Conservation (phyloP, 2,797 vertebrate genomes). For the Echeneis naucrates region DNA sequence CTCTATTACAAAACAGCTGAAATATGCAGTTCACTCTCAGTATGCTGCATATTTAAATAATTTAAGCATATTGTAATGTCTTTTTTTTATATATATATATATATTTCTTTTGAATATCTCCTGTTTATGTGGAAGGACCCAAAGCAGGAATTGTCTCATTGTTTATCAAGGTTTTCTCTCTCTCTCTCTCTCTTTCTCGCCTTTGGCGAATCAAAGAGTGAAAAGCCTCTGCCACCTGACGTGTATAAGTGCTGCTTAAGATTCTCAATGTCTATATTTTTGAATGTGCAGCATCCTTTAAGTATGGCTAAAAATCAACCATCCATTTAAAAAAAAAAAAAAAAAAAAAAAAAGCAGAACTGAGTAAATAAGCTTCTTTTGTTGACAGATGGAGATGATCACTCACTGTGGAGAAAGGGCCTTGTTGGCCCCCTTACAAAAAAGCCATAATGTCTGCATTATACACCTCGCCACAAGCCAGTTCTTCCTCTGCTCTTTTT, state of each 20-base stretch:
- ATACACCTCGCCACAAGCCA: conserved; percentile 48
- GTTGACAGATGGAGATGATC: conserved; percentile 67
- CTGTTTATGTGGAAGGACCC: neutral
- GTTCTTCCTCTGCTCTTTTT: conserved; percentile 47
- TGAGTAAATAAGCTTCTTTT: conserved; percentile 44
- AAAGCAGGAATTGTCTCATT: conserved; percentile 34
- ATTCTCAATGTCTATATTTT: conserved; percentile 44
- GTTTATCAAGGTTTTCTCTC: conserved; percentile 37
- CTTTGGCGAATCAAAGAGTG: conserved; percentile 32
- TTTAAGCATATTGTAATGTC: neutral
- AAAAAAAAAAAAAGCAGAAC: conserved; percentile 21
- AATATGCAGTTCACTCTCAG: neutral
- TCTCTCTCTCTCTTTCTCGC: neutral
- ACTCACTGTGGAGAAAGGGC: conserved; percentile 59
- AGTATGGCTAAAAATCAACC: conserved; percentile 30
- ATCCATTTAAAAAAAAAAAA: conserved; percentile 5
- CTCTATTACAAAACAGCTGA: neutral
- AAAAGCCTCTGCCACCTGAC: conserved; percentile 49
- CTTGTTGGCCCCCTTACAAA: conserved; percentile 60
- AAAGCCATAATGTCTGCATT: conserved; percentile 68
- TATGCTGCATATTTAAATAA: conserved; percentile 30
- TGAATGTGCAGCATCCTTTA: conserved; percentile 13
- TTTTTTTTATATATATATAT: too few relatives aligned
- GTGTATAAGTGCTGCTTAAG: conserved; percentile 40
- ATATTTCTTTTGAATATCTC: conserved; percentile 4